Conservation (phyloP, 2,797 vertebrate genomes). For the Sebastes iracundus region DNA sequence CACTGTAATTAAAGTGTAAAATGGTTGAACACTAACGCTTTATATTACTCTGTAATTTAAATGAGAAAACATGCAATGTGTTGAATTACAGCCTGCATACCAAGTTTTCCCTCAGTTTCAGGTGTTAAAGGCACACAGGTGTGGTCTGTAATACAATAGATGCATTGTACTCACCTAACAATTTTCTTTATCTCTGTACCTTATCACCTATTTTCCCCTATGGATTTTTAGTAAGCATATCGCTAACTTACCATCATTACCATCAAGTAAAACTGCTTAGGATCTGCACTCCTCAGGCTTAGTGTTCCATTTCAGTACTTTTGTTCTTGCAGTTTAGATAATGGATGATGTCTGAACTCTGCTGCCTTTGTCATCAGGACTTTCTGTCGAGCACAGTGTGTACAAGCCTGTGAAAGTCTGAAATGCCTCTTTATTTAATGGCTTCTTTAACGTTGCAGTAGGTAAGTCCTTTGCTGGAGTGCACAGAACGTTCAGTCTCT, state of each 20-base stretch:
- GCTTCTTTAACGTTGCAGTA: slow-evolving; percentile 24
- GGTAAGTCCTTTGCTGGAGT: slow-evolving; percentile 73
- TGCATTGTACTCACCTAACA: neutral
- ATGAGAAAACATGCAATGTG: neutral
- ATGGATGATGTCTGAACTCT: neutral
- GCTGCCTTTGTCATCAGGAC: neutral
- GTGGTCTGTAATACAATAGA: neutral
- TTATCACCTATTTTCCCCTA: neutral
- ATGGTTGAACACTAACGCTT: neutral
- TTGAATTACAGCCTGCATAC: neutral
- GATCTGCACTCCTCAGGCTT: neutral
- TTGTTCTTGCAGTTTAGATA: slow-evolving; percentile 15
- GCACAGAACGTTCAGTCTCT: slow-evolving; percentile 79
- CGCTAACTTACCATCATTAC: neutral
- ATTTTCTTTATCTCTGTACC: neutral
- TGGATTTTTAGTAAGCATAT: neutral
- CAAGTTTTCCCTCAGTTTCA: slow-evolving; percentile 18
- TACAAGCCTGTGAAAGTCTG: slow-evolving; percentile 74
- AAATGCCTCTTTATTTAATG: slow-evolving; percentile 65
- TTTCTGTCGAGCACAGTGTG: slow-evolving; percentile 61
- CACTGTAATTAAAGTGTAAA: neutral
- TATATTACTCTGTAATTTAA: slow-evolving; percentile 28
- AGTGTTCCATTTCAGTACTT: neutral
- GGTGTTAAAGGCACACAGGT: slow-evolving; percentile 1
- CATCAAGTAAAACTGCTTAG: neutral